A percentile compares a stretch with the other conserved stretches of the same genome.
phyloP scores from a whole-genome alignment of 1,140 invertebrate species.

The Drosophila pachea region DNA sequence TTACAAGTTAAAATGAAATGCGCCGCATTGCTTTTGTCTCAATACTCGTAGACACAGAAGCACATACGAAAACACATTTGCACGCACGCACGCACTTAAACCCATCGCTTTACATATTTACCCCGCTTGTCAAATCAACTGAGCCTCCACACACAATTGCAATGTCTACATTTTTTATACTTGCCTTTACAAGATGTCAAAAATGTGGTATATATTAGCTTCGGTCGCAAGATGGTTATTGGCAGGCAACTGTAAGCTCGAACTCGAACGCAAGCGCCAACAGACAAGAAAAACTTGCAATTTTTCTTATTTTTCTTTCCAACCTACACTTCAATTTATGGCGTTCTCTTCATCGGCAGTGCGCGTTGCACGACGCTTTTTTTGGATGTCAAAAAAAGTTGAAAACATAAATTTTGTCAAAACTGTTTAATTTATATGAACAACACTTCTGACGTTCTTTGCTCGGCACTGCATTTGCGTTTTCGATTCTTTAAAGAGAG shows the following conservation, averaged over 20 bases:
- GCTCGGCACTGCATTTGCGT: conserved; percentile 36
- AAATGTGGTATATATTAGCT: conserved; percentile 7
- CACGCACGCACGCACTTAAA: conserved; percentile 41
- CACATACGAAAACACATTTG: conserved; percentile 21
- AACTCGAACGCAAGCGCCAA: conserved; percentile 35
- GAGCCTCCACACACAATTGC: conserved; percentile 21
- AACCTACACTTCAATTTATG: conserved; percentile 48
- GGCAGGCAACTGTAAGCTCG: conserved; percentile 29
- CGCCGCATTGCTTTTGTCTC: conserved; percentile 38
- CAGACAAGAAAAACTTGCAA: conserved; percentile 31
- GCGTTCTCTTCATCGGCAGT: conserved; percentile 34
- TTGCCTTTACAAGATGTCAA: conserved; percentile 20
- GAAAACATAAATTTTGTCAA: conserved; percentile 38
- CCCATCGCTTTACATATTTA: conserved; percentile 20
- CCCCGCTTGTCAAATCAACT: conserved; percentile 4
- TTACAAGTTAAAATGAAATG: conserved; percentile 32
- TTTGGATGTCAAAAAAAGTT: conserved; percentile 18
- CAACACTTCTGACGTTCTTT: conserved; percentile 39
- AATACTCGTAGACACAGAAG: conserved; percentile 13
- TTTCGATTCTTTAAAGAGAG: conserved; percentile 36
- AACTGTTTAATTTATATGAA: conserved; percentile 34
- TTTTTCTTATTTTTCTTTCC: conserved; percentile 44
- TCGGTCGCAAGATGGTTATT: conserved; percentile 24
- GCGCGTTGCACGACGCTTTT: conserved; percentile 34
- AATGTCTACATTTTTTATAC: conserved; percentile 19